These are phyloP conservation scores for Epizoanthus scotinus DNA, from an alignment of 92 coral and sea anemone genomes.

Conservation along the genomic window DNA sequence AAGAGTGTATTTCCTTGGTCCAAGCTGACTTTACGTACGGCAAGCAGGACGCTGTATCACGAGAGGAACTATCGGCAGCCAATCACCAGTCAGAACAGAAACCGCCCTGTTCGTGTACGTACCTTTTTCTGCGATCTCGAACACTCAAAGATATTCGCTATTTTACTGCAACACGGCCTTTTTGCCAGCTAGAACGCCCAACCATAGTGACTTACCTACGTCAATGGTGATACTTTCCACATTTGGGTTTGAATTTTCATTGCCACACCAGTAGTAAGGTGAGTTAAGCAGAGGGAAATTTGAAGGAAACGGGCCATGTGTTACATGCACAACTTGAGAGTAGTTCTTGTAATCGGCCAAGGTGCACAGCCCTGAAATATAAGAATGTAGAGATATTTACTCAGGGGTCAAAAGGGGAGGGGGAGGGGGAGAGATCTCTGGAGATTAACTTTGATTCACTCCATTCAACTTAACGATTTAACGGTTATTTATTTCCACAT, in stretches of 20 bases:
- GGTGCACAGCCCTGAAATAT: not conserved
- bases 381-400: not conserved
- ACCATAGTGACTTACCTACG: not conserved
- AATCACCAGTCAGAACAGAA: too few species aligned
- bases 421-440: too few species aligned
- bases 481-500: too few species aligned
- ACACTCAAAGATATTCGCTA: too few species aligned
- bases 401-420: not conserved
- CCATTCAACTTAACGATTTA: too few species aligned
- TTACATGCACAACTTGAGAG: not conserved
- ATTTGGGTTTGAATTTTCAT: not conserved
- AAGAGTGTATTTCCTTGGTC: too few species aligned
- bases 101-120: too few species aligned
- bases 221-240: slow-evolving; percentile 7
- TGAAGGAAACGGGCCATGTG: not conserved
- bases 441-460: too few species aligned
- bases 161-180: not conserved
- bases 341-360: not conserved
- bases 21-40: too few species aligned
- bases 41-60: too few species aligned
- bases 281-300: not conserved
- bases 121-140: too few species aligned
- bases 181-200: not conserved
- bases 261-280: not conserved
- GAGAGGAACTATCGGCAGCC: too few species aligned